Percentiles rank a stretch among this genome's conserved stretches.
Evolutionary conservation across 2,888 invertebrate species (phyloP).

Genomic region (Eristalinus sepulchralis): DNA sequence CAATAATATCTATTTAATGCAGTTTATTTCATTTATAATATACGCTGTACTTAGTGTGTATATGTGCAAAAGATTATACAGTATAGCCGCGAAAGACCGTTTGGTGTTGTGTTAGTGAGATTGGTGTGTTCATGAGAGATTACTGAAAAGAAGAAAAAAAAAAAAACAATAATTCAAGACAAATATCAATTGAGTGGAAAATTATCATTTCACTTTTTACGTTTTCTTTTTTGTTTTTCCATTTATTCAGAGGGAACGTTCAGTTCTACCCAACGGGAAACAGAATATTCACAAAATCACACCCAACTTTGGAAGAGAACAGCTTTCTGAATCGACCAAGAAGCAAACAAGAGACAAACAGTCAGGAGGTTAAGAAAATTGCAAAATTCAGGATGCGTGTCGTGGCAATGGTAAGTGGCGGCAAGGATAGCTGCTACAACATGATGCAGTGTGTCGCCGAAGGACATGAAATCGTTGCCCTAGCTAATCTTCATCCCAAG

Average conservation of each 20-base stretch:
- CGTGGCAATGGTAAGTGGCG: conserved; percentile 96
- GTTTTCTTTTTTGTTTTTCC: neutral
- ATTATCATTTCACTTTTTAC: conserved; percentile 33
- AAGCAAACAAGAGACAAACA: neutral
- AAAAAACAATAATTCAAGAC: conserved; percentile 9
- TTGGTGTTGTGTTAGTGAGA: conserved; percentile 2
- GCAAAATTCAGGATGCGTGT: conserved; percentile 86
- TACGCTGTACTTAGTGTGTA: neutral
- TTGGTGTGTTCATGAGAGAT: conserved; percentile 13
- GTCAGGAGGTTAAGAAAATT: neutral
- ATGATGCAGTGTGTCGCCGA: conserved; percentile 98
- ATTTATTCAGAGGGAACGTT: conserved; percentile 18
- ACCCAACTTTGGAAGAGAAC: neutral
- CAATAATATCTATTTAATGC: conserved; percentile 60
- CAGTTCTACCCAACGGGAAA: conserved; percentile 18
- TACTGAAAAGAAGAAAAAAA: neutral
- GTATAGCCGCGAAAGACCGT: neutral
- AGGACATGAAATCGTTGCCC: conserved; percentile 95
- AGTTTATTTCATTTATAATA: conserved; percentile 15
- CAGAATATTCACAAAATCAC: neutral
- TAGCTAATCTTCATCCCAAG: conserved; percentile 96
- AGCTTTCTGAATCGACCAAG: neutral
- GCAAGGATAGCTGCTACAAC: conserved; percentile 99
- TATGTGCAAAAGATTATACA: neutral
- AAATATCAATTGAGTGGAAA: conserved; percentile 20